Base-by-base conservation (phyloP, 2,888 invertebrate genomes). In the Machimus atricapillus region DNA sequence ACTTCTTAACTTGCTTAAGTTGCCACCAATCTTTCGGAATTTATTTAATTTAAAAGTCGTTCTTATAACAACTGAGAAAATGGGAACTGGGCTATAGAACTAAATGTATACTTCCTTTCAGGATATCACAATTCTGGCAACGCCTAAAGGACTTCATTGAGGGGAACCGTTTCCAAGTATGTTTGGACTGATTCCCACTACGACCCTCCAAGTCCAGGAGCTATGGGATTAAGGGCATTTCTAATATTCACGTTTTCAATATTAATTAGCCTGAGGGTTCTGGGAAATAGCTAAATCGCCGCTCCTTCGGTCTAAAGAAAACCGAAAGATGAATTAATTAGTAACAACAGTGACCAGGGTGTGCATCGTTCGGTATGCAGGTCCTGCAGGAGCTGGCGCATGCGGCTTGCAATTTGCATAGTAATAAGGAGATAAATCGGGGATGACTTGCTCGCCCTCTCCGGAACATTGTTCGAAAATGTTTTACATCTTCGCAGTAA, bases 361-460 rank as follows among this genome's bases (percentile, higher is more conserved):
- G 66, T 66, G 66, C 66, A 66, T 66, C 66, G 2, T 66, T 66
- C 66, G 66, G 66, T 66, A 46, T 66, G 82, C 66, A 82, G 34
- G 23, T 82, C 58, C 82, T 82, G 82, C 82, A 82, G 46, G 58
- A 82, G 56, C 37, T 66, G 58, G 58, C 82, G 58, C 82, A 82
- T 56, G 82, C 82, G 82, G 56, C 19, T 7, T 19, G n/a, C 82
- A 46, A 37, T 82, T 82, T 58, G 58, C 58, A 82, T 66, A 66
- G 19, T 34, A 82, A 34, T 58, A 66, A 37, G 56, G 58, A 58
- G 66, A 66, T 66, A 82, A 82, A 82, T 82, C 19, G 66, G 16
- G 82, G 23, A 66, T 82, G 66, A 27, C 23, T 58, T 58, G 19
- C 23, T 58, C 19, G 19, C 6, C 9, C 2, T 27, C 66, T 66